Evolutionary conservation across 1,140 invertebrate species (phyloP).

Genomic region (Arctopsyche grandis): DNA sequence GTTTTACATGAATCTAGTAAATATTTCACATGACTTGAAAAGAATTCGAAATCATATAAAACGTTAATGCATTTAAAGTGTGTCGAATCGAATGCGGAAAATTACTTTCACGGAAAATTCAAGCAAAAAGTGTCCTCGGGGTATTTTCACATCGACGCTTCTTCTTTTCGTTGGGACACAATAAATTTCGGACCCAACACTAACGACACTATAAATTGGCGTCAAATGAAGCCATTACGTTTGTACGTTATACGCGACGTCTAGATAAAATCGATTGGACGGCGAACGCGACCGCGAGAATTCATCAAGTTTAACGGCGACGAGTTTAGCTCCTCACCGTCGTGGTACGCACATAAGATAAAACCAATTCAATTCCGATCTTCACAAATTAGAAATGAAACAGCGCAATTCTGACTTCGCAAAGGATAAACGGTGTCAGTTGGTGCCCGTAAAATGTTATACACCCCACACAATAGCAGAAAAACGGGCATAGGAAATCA

Average conservation of each 20-base stretch:
- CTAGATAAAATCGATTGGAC: slow-evolving; percentile 38
- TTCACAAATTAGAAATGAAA: slow-evolving; percentile 7
- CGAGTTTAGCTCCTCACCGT: no score
- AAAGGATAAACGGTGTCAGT: background rate
- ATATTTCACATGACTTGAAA: no score
- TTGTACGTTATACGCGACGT: slow-evolving; percentile 42
- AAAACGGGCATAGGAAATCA: slow-evolving; percentile 15
- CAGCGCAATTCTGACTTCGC: background rate
- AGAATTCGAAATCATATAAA: no score
- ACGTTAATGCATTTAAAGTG: no score
- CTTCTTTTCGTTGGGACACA: no score
- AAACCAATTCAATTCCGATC: background rate
- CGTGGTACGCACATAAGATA: background rate
- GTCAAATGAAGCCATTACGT: slow-evolving; percentile 47
- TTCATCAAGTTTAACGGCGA: slow-evolving; percentile 12
- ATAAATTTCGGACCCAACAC: slow-evolving; percentile 42
- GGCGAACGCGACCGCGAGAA: slow-evolving; percentile 14
- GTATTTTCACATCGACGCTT: no score
- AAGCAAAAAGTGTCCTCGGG: no score
- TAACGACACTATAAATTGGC: slow-evolving; percentile 50
- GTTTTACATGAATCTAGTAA: no score
- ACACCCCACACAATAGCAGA: background rate
- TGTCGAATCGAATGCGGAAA: no score
- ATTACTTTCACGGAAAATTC: no score
- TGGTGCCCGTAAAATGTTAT: no score